Evolutionary conservation across 2,797 vertebrate genomes (phyloP), one percentile per base, ranked within the genome.

Genomic region (Simalia tracyae): DNA sequence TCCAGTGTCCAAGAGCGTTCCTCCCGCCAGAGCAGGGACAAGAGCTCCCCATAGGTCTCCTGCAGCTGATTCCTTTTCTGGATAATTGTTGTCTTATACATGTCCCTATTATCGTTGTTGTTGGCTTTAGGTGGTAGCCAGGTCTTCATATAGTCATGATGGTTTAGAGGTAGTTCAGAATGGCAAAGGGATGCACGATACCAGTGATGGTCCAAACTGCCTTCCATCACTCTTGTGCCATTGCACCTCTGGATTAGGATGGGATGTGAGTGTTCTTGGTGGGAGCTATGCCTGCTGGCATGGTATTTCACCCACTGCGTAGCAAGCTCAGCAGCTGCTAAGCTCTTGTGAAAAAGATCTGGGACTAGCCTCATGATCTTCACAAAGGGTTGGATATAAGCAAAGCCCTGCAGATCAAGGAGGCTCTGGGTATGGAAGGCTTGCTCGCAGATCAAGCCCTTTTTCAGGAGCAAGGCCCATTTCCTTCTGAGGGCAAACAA

Each of bases 381-480:
- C 56, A 46, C 57, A 6, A 96, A 88, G 19, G 88, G 92, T 8
- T 60, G 26, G 8, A 31, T 2, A 0, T 90, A 17, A 0, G 84
- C 5, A 6, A 94, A 94, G 24, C 89, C 91, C 4, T 0, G 0
- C 24, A 95, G 76, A 56, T 94, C 92, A 14, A 0, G 0, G n/a
- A 92, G 31, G 56, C 94, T 96, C 50, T 2, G 19, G 1, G 86
- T 50, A 19, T 93, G 95, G 92, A 96, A 96, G 63, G 89, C 19
- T 0, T 0, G 46, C 28, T 92, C 72, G 0, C 59, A 84, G 64
- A 94, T 92, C 56, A 8, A 0, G 0, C 81, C n/a, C 5, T 68
- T 87, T 15, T 57, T 91, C 56, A 97, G 90, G n/a, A 97, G 95
- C 93, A 97, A 92, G 8, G 94, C 96, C 96, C 97, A 97, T 56